Evolutionary conservation across 2,113 vertebrate species (phyloP).

Genomic region (Helogale parvula): DNA sequence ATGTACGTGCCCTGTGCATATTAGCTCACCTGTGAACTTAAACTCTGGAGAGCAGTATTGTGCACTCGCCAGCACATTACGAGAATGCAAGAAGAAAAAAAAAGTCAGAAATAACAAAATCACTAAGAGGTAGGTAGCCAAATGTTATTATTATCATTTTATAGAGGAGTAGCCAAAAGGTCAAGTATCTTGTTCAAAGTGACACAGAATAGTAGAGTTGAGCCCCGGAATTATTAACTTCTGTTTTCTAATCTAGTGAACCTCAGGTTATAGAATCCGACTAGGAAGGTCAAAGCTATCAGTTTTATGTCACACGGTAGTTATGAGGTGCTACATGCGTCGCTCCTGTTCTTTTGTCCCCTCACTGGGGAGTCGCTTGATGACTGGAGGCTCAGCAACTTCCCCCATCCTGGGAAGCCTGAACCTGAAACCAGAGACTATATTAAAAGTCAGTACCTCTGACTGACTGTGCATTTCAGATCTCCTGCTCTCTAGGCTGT

Average conservation of each 20-base stretch:
- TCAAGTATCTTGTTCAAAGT: conserved; percentile 75
- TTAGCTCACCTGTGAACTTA: neutral
- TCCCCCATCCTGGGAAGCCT: conserved; percentile 38
- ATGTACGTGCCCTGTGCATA: neutral
- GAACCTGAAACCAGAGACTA: conserved; percentile 47
- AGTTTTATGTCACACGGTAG: conserved; percentile 48
- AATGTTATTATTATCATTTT: conserved; percentile 73
- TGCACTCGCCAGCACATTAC: neutral
- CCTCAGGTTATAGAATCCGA: conserved; percentile 55
- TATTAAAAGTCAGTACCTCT: conserved; percentile 50
- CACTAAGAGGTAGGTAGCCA: conserved; percentile 58
- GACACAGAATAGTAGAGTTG: conserved; percentile 50
- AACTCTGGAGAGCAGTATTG: neutral
- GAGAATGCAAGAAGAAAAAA: neutral
- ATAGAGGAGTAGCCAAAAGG: conserved; percentile 55
- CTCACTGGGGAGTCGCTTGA: conserved; percentile 60
- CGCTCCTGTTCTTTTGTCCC: conserved; percentile 53
- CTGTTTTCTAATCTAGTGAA: conserved; percentile 73
- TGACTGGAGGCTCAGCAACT: conserved; percentile 39
- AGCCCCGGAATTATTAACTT: conserved; percentile 72
- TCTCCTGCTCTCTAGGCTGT: neutral
- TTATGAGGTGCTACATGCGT: neutral
- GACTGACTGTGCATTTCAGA: conserved; percentile 52
- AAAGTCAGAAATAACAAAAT: conserved; percentile 53
- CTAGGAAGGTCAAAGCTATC: conserved; percentile 68